These are phyloP conservation scores for Drosophila yakuba DNA, from an alignment of 1,140 invertebrate genomes.

Conservation along the genomic window DNA sequence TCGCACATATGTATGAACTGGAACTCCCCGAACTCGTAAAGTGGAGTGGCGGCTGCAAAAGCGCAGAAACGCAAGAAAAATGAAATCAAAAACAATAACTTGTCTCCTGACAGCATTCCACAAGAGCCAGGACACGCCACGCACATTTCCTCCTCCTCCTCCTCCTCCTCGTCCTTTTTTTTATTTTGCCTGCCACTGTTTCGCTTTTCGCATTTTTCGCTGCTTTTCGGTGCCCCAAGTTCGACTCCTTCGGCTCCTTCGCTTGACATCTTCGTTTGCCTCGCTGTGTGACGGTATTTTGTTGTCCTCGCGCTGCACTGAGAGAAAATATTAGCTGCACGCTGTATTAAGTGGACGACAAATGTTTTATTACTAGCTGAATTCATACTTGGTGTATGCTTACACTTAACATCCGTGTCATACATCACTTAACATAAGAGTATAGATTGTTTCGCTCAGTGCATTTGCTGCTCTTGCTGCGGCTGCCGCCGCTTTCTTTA, in stretches of 20 bases:
- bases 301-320: constrained; percentile 29
- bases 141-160: constrained; percentile 50
- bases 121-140: constrained; percentile 68
- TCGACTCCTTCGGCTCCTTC: constrained; percentile 48
- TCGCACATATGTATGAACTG: constrained; percentile 47
- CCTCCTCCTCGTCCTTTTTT: not conserved
- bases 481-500: constrained; percentile 63
- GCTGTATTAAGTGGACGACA: too few species aligned
- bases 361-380: too few species aligned
- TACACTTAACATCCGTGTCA: too few species aligned
- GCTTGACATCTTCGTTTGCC: constrained; percentile 76
- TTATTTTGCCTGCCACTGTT: constrained; percentile 9
- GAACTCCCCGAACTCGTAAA: constrained; percentile 34
- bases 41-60: constrained; percentile 44
- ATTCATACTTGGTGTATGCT: too few species aligned
- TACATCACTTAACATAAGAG: not conserved
- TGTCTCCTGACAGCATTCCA: constrained; percentile 81
- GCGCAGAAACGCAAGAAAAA: constrained; percentile 67
- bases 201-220: constrained; percentile 40
- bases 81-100: constrained; percentile 83
- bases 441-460: not conserved
- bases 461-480: constrained; percentile 40
- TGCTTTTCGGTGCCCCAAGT: constrained; percentile 28
- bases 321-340: not conserved
- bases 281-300: constrained; percentile 47